Evolutionary conservation across 2,797 vertebrate genomes (phyloP).

Genomic region (Paguma larvata): DNA sequence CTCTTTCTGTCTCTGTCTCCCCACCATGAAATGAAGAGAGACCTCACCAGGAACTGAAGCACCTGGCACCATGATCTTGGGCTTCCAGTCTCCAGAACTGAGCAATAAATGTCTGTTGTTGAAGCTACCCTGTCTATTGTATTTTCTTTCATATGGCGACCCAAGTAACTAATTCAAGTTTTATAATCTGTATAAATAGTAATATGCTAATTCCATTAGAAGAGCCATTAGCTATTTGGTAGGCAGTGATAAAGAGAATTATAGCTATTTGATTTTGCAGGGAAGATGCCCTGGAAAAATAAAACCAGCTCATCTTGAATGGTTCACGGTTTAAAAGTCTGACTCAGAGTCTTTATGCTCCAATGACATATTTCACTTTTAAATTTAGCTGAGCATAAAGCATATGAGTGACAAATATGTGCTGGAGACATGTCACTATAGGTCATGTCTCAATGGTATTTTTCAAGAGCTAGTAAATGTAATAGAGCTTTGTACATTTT

Average conservation of each 20-base stretch:
- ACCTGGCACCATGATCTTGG: not conserved
- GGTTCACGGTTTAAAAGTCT: constrained; percentile 47
- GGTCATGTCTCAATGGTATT: constrained; percentile 41
- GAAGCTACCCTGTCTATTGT: not conserved
- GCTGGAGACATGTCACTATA: not conserved
- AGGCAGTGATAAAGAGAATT: not conserved
- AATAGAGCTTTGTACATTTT: constrained; percentile 42
- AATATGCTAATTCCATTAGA: not conserved
- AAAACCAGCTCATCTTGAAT: constrained; percentile 34
- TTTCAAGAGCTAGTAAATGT: constrained; percentile 14
- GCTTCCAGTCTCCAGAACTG: not conserved
- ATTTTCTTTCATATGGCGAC: not conserved
- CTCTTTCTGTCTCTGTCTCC: not conserved
- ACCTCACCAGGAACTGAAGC: not conserved
- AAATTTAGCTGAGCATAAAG: constrained; percentile 56
- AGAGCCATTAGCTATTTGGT: not conserved
- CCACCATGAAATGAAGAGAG: not conserved
- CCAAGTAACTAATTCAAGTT: not conserved
- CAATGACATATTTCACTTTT: constrained; percentile 61
- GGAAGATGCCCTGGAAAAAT: not conserved
- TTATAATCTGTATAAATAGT: not conserved
- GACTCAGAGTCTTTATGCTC: constrained; percentile 54
- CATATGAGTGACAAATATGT: constrained; percentile 51
- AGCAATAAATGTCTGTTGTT: not conserved
- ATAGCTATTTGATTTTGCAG: constrained; percentile 36